A percentile compares a stretch with the other conserved stretches of the same genome.
phyloP scores from a whole-genome alignment of 2,797 vertebrate genomes.

The Muscicapa striata region DNA sequence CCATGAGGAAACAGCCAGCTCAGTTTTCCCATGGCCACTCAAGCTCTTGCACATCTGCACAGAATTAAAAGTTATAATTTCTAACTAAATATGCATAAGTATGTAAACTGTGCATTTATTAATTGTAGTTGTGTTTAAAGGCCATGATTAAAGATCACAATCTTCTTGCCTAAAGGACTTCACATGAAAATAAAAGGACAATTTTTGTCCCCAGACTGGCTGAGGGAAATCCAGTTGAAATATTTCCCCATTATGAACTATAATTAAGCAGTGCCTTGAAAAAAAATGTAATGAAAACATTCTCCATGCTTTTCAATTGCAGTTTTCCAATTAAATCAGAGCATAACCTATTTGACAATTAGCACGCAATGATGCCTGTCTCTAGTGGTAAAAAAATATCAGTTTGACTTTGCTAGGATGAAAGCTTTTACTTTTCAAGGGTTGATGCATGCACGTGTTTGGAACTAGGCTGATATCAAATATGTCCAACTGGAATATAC shows the following conservation, averaged over 20 bases:
- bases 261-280: slow-evolving; percentile 13
- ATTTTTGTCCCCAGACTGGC: background rate
- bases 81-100: background rate
- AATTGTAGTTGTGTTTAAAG: background rate
- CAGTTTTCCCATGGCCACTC: background rate
- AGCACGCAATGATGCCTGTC: background rate
- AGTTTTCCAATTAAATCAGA: slow-evolving; percentile 52
- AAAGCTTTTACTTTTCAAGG: slow-evolving; percentile 8
- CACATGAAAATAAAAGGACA: slow-evolving; percentile 6
- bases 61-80: background rate
- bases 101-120: background rate
- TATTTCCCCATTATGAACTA: slow-evolving; percentile 7
- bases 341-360: slow-evolving; percentile 32
- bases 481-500: background rate
- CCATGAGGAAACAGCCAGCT: background rate
- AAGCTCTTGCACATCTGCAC: background rate
- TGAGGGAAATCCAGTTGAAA: slow-evolving; percentile 9
- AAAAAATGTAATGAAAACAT: slow-evolving; percentile 11
- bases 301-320: slow-evolving; percentile 26
- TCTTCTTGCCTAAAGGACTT: slow-evolving; percentile 12
- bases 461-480: background rate
- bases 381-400: slow-evolving; percentile 23
- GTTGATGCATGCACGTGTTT: background rate
- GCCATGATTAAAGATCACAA: background rate
- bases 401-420: background rate